A percentile compares a stretch with the other conserved stretches of the same genome.
phyloP scores from a whole-genome alignment of 2,113 vertebrate genomes.

The Cheirogaleus medius region DNA sequence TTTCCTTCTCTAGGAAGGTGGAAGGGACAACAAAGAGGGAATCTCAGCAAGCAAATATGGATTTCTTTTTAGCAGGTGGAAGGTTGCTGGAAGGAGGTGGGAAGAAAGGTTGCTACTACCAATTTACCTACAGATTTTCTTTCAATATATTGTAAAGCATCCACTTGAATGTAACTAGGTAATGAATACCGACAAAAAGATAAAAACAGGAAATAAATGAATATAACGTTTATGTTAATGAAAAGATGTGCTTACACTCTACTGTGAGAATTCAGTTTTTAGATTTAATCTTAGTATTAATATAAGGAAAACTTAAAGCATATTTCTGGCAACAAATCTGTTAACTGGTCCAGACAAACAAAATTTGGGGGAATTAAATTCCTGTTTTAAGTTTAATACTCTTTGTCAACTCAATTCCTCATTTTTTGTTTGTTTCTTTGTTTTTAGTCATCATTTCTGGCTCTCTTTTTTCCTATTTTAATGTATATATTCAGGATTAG shows the following conservation, averaged over 20 bases:
- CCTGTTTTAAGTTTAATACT: slow-evolving; percentile 44
- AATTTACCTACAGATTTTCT: slow-evolving; percentile 6
- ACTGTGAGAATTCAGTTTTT: background rate
- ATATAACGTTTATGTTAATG: slow-evolving; percentile 22
- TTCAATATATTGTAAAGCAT: background rate
- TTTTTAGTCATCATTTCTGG: background rate
- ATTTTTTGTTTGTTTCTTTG: slow-evolving; percentile 13
- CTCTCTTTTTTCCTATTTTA: background rate
- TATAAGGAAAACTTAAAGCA: background rate
- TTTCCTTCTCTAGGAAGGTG: background rate
- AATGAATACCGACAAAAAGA: background rate
- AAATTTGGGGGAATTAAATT: slow-evolving; percentile 2
- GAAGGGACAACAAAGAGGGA: background rate
- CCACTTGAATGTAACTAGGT: background rate
- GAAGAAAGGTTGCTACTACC: background rate
- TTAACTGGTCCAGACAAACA: background rate
- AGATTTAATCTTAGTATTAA: slow-evolving; percentile 7
- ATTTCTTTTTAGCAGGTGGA: background rate
- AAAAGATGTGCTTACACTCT: background rate
- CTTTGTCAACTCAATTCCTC: slow-evolving; percentile 4
- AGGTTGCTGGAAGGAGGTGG: background rate
- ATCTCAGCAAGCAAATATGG: background rate
- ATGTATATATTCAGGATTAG: slow-evolving; percentile 32
- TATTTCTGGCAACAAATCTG: slow-evolving; percentile 25
- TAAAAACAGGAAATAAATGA: slow-evolving; percentile 40